phyloP scores from a whole-genome alignment of 2,113 vertebrate species.

The Tragelaphus imberbis region DNA sequence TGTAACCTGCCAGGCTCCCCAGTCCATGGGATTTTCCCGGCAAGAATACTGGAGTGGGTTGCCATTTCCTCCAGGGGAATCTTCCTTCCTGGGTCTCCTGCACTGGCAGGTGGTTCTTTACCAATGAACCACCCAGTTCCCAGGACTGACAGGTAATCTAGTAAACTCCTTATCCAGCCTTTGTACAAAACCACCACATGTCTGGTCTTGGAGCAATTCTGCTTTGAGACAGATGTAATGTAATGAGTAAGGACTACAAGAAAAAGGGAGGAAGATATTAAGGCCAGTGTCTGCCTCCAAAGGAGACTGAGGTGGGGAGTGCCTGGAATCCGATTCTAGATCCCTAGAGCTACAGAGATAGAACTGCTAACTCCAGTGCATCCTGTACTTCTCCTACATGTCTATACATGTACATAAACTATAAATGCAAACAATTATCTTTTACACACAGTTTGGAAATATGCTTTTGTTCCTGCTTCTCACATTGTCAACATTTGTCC shows the following conservation, averaged over 20 bases:
- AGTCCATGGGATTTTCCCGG: background rate
- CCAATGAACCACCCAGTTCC: background rate
- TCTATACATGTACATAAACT: background rate
- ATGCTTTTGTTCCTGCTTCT: background rate
- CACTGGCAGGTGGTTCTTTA: background rate
- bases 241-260: background rate
- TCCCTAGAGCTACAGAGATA: rapidly evolving
- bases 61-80: background rate
- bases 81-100: background rate
- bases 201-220: background rate
- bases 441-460: background rate
- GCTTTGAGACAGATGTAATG: background rate
- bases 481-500: background rate
- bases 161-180: background rate
- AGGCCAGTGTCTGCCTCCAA: background rate
- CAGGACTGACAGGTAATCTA: background rate
- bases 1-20: background rate
- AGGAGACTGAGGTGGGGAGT: background rate
- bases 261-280: background rate
- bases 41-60: background rate
- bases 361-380: background rate
- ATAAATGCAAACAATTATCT: background rate
- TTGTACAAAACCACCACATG: background rate
- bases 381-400: background rate
- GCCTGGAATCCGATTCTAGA: background rate